Evolutionary conservation across 2,797 vertebrate species (phyloP).

Genomic region (Molossus alvarezi): DNA sequence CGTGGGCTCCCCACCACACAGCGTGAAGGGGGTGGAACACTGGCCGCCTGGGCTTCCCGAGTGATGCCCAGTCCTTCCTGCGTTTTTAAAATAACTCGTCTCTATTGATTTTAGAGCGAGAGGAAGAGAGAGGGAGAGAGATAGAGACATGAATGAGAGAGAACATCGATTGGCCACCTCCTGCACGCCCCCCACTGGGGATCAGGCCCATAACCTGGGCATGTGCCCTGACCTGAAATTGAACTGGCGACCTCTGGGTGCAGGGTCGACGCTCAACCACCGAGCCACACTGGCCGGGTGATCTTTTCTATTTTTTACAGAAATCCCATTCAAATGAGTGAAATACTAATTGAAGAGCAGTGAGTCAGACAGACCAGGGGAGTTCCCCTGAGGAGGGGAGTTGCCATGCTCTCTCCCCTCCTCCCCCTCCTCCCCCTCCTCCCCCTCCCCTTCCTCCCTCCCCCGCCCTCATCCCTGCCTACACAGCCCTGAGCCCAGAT

Average conservation of each 20-base stretch:
- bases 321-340: not conserved
- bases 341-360: not conserved
- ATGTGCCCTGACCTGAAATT: too few species aligned
- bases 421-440: fast-evolving
- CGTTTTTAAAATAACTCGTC: too few species aligned
- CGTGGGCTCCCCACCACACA: fast-evolving
- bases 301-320: not conserved
- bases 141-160: too few species aligned
- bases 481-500: fast-evolving
- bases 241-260: too few species aligned
- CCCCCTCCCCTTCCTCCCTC: fast-evolving
- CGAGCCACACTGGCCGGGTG: too few species aligned
- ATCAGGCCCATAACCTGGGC: too few species aligned
- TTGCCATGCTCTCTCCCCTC: not conserved
- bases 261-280: too few species aligned
- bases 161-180: too few species aligned
- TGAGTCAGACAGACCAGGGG: not conserved
- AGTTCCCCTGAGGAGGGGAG: not conserved
- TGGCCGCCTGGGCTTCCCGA: not conserved
- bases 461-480: fast-evolving
- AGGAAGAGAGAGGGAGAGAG: too few species aligned
- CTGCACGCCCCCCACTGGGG: too few species aligned
- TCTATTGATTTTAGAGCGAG: too few species aligned
- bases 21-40: fast-evolving
- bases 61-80: not conserved